Evolutionary conservation across 2,888 invertebrate species (phyloP).

Genomic region (Drosophila emarginata): DNA sequence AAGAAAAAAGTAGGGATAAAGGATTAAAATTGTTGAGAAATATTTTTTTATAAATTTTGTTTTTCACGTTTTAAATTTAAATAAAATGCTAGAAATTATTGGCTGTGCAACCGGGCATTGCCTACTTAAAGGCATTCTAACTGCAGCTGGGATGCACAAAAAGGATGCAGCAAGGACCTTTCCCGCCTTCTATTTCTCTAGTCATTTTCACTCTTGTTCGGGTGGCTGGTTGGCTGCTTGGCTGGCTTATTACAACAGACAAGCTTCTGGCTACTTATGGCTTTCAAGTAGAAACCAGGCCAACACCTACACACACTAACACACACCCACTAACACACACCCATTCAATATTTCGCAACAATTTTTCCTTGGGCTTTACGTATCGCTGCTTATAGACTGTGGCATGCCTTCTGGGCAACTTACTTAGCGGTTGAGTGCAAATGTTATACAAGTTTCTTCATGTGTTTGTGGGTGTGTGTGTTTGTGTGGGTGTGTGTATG

Average conservation of each 20-base stretch:
- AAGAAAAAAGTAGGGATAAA: slow-evolving; percentile 59
- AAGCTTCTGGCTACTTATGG: slow-evolving; percentile 64
- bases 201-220: slow-evolving; percentile 48
- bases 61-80: slow-evolving; percentile 57
- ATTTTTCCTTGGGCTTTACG: slow-evolving; percentile 54
- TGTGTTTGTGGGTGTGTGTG: slow-evolving; percentile 8
- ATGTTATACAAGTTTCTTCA: slow-evolving; percentile 31
- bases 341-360: slow-evolving; percentile 55
- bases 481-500: slow-evolving; percentile 15
- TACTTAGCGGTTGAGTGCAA: slow-evolving; percentile 68
- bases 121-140: slow-evolving; percentile 39
- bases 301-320: slow-evolving; percentile 32
- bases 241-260: slow-evolving; percentile 60
- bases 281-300: slow-evolving; percentile 48
- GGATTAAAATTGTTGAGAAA: slow-evolving; percentile 70
- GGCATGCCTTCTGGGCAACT: slow-evolving; percentile 67
- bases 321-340: slow-evolving; percentile 11
- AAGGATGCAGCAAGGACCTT: slow-evolving; percentile 22
- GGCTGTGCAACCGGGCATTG: slow-evolving; percentile 52
- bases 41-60: slow-evolving; percentile 49
- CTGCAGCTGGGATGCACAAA: slow-evolving; percentile 16
- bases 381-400: slow-evolving; percentile 71
- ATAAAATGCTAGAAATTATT: slow-evolving; percentile 66
- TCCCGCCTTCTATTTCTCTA: slow-evolving; percentile 30
- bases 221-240: slow-evolving; percentile 21